These are phyloP conservation scores for Zophobas atratus DNA, from an alignment of 1,140 invertebrate species.

Conservation along the genomic window DNA sequence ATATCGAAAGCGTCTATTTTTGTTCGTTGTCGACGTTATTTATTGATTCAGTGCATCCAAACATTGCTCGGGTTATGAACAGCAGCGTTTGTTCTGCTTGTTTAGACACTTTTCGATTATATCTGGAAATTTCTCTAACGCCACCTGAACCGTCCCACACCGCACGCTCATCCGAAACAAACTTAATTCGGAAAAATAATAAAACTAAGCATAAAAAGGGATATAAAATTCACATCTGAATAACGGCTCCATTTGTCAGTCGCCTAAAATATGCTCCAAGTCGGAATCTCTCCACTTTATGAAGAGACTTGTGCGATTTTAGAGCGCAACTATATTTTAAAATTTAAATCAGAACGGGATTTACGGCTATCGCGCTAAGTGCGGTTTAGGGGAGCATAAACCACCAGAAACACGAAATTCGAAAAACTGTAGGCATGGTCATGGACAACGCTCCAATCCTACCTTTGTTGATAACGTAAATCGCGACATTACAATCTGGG, in stretches of 20 bases:
- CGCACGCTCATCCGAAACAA: background rate
- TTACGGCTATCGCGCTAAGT: too few species aligned
- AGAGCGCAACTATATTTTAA: too few species aligned
- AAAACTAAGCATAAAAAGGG: slow-evolving; percentile 19
- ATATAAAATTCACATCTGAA: slow-evolving; percentile 34
- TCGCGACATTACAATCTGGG: too few species aligned
- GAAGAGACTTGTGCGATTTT: too few species aligned
- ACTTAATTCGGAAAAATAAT: slow-evolving; percentile 21
- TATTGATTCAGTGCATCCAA: slow-evolving; percentile 36
- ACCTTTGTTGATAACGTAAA: too few species aligned
- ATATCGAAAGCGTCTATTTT: slow-evolving; percentile 30
- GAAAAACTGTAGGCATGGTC: too few species aligned
- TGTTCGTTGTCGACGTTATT: slow-evolving; percentile 21
- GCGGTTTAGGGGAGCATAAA: too few species aligned
- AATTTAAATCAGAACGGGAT: too few species aligned
- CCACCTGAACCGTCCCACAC: background rate
- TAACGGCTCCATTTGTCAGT: slow-evolving; percentile 19
- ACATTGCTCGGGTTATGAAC: slow-evolving; percentile 22
- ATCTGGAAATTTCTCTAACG: slow-evolving; percentile 11
- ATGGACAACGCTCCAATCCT: too few species aligned
- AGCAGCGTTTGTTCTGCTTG: background rate
- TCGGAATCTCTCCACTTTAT: background rate
- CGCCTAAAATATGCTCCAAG: slow-evolving; percentile 3
- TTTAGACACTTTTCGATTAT: background rate
- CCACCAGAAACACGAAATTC: too few species aligned